Percentiles rank a stretch among this genome's conserved stretches.
Conservation (phyloP, 1,140 invertebrate species). For the Euschistus heros region DNA sequence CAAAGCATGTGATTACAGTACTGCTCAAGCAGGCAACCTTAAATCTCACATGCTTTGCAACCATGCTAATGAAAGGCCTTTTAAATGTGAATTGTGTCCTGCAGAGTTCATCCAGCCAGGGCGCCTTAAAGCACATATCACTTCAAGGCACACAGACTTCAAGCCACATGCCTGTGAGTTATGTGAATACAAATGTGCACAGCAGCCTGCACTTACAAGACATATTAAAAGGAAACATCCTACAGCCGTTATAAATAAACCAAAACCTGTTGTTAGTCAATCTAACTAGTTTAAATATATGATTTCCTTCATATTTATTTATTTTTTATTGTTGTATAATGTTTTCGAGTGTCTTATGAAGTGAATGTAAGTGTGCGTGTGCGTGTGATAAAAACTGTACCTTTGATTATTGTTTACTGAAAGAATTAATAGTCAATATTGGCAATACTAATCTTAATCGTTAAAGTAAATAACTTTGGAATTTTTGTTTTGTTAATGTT, state of each 20-base stretch:
- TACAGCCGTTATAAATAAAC: not conserved
- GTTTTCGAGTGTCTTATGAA: too few relatives aligned
- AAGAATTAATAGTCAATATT: too few relatives aligned
- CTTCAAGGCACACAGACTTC: not conserved
- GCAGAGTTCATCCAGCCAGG: not conserved
- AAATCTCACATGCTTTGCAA: not conserved
- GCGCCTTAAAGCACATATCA: not conserved
- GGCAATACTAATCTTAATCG: too few relatives aligned
- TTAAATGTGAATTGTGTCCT: not conserved
- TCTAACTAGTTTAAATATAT: too few relatives aligned
- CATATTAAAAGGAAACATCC: not conserved
- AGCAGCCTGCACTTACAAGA: not conserved
- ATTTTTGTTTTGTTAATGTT: too few relatives aligned
- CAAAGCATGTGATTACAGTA: not conserved
- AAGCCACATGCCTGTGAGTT: not conserved
- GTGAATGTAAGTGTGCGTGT: too few relatives aligned
- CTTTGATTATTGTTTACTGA: too few relatives aligned
- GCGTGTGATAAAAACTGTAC: too few relatives aligned
- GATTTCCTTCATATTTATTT: too few relatives aligned
- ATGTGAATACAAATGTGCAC: not conserved
- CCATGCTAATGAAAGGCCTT: not conserved
- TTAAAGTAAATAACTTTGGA: too few relatives aligned
- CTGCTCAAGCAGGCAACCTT: not conserved
- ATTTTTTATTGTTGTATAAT: too few relatives aligned
- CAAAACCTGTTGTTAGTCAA: too few relatives aligned